Evolutionary conservation across 1,140 invertebrate species (phyloP), one percentile per base, ranked within the genome.

Genomic region (Protaetia brevitarsis): DNA sequence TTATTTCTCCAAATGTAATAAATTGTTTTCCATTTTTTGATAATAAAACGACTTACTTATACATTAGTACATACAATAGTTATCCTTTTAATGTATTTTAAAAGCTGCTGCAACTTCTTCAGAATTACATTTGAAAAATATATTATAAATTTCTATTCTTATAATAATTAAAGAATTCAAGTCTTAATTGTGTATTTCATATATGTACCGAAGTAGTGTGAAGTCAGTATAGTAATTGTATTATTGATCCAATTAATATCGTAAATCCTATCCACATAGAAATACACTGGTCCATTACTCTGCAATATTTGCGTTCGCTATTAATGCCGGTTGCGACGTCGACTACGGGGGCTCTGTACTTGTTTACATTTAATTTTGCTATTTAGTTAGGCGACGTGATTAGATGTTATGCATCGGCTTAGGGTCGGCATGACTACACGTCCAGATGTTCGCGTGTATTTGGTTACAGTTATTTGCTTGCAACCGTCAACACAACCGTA

Each of bases 321-420:
- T 51, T 51, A 51, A 23, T 51, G 16, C 26, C 21, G 16, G 16
- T 51, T 51, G 41, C 41, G 11, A n/a, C n/a, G n/a, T n/a, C n/a
- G n/a, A n/a, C n/a, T 13, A 19, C 13, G 41, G 41, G 41, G 21
- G 19, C 26, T 51, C 10, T 23, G n/a, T 19, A 51, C 19, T 51
- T 51, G 41, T 51, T 51, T 51, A 51, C 41, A 51, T 51, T 51
- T 51, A 51, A 51, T 51, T 51, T 51, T 51, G 41, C 19, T 51
- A 51, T 51, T 51, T 51, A 51, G 41, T 51, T 51, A 51, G 41
- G 41, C 41, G 41, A 2, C 41, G 41, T 51, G 41, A 51, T 51
- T 51, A 51, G 41, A 51, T 51, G 41, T 51, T 51, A 51, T 51
- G 41, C 41, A 51, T 21, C 19, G 16, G 41, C 19, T 51, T 51